Evolutionary conservation across 2,888 invertebrate genomes (phyloP).

Genomic region (Drosophila mayaguana): DNA sequence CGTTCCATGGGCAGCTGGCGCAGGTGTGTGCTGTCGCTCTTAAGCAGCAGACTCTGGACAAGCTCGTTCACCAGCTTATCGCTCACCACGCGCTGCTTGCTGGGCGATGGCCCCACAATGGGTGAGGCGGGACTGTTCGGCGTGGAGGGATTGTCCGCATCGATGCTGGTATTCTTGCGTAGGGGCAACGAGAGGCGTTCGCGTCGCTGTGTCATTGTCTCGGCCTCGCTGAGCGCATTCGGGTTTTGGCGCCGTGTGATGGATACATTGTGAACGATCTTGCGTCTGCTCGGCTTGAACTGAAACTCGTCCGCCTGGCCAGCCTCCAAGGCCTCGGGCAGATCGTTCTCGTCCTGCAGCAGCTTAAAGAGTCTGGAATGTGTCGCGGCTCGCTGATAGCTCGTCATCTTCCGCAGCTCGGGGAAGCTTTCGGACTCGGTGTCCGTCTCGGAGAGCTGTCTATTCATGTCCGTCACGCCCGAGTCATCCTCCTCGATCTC

Average conservation of each 20-base stretch:
- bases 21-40: constrained; percentile 86
- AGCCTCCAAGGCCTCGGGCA: constrained; percentile 56
- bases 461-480: constrained; percentile 90
- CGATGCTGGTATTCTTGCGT: constrained; percentile 85
- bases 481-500: constrained; percentile 89
- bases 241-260: constrained; percentile 84
- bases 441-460: constrained; percentile 89
- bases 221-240: constrained; percentile 80
- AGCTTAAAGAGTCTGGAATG: constrained; percentile 90
- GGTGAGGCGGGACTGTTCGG: constrained; percentile 86
- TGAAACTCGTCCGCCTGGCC: constrained; percentile 77
- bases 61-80: constrained; percentile 87
- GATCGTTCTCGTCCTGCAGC: constrained; percentile 87
- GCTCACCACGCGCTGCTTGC: constrained; percentile 85
- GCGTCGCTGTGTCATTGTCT: constrained; percentile 85
- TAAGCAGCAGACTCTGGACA: constrained; percentile 87
- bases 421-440: constrained; percentile 88
- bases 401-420: constrained; percentile 87
- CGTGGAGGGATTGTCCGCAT: constrained; percentile 86
- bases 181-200: constrained; percentile 86
- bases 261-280: constrained; percentile 85
- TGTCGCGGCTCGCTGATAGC: constrained; percentile 90
- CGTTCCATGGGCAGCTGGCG: constrained; percentile 87
- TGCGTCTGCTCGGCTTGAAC: constrained; percentile 81
- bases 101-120: constrained; percentile 84